Evolutionary conservation across 2,888 invertebrate species (phyloP).

Genomic region (Ornithoptera alexandrae): DNA sequence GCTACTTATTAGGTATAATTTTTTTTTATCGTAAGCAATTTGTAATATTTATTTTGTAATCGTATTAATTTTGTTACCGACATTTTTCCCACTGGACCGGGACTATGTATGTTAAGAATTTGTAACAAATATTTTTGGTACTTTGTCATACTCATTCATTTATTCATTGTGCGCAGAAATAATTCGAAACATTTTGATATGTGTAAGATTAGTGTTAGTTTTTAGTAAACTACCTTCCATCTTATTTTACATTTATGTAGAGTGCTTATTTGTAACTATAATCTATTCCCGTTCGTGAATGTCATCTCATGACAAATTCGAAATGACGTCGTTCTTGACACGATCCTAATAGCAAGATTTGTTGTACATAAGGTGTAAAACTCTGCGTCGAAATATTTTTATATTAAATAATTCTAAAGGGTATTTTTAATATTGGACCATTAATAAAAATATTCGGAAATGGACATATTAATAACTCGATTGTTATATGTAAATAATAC

Average conservation of each 20-base stretch:
- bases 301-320: background rate
- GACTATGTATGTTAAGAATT: background rate
- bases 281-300: background rate
- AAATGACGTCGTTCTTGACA: background rate
- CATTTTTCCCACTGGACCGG: background rate
- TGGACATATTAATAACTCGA: background rate
- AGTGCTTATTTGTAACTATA: background rate
- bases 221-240: background rate
- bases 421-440: background rate
- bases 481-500: conserved; percentile 24
- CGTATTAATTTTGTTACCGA: conserved; percentile 14
- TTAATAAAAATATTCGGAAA: background rate
- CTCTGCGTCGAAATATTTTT: background rate
- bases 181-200: background rate
- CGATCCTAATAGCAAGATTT: background rate
- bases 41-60: conserved; percentile 20
- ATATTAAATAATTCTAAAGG: background rate
- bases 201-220: background rate
- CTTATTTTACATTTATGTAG: background rate
- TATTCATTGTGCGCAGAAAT: background rate
- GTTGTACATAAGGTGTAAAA: background rate
- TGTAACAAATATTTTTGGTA: background rate
- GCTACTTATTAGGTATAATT: background rate
- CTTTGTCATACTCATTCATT: background rate
- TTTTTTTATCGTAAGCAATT: background rate